Evolutionary conservation across 2,113 vertebrate genomes (phyloP).

Genomic region (Chloebia gouldiae): DNA sequence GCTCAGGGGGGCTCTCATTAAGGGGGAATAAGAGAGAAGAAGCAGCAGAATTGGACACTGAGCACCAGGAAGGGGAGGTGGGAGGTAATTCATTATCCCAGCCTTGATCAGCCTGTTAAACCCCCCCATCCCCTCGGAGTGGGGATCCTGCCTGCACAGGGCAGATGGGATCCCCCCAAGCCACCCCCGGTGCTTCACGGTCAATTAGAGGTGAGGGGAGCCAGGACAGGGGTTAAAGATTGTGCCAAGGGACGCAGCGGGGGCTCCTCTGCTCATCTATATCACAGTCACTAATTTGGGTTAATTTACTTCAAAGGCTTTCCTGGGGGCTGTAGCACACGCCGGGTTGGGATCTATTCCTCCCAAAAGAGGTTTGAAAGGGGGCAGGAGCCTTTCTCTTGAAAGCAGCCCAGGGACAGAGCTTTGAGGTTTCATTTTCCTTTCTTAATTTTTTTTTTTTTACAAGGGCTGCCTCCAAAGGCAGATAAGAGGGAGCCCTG

Average conservation of each 20-base stretch:
- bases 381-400: not conserved
- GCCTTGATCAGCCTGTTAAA: not conserved
- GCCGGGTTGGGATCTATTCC: not conserved
- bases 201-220: conserved; percentile 29
- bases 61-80: not conserved
- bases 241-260: not conserved
- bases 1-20: not conserved
- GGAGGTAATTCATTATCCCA: not conserved
- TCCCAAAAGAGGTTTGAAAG: conserved; percentile 2
- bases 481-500: conserved; percentile 7
- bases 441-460: not conserved
- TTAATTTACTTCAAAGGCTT: conserved; percentile 67
- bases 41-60: not conserved
- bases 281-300: conserved; percentile 69
- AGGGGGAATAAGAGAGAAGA: not conserved
- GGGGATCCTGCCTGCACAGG: not conserved
- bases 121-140: not conserved
- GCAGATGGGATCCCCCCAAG: conserved; percentile 52
- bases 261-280: conserved; percentile 38
- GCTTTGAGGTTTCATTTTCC: not conserved
- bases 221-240: conserved; percentile 34
- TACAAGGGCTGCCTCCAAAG: conserved; percentile 6
- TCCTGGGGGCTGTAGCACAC: not conserved
- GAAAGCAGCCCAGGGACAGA: not conserved
- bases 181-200: conserved; percentile 44